Evolutionary conservation across 1,140 invertebrate species (phyloP), one percentile per base, ranked within the genome.

Genomic region (Ctenoplectra terminalis): DNA sequence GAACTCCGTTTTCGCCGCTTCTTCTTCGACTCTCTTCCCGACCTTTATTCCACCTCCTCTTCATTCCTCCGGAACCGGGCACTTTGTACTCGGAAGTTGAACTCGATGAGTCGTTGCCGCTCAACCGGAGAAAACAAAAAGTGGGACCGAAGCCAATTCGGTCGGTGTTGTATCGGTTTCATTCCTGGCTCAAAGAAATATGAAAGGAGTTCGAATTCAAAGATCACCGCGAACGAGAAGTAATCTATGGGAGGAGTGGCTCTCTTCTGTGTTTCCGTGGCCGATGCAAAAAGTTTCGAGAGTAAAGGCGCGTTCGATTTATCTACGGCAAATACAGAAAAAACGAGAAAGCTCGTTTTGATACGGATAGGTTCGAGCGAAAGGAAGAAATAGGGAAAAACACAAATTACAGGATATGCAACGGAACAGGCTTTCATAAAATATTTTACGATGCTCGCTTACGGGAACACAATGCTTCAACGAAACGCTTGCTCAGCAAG

Each of bases 1-100:
- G 17, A 50, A 54, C 34, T 37, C 6, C 34, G 29, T 34, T 52
- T n/a, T 37, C 43, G 23, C 23, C n/a, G 37, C n/a, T 37, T 37
- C 9, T 37, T 37, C 34, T 34, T 61, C 31, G 31, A 29, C 1
- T 58, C 58, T 20, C 15, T 31, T 23, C 43, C 11, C 48, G 48
- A 73, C 17, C 20, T 31, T 64, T 50, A 31, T 80, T 64, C 37
- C 58, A 50, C 6, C 37, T 11, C 8, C 23, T 5, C 23, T 20
- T 40, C 56, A 58, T 37, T 37, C 13, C 20, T 17, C 17, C 61
- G 58, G 58, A 50, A 72, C 37, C 17, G 69, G 7, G 48, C 20
- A 74, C 70, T 63, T 56, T 64, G 70, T 74, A 50, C 58, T 34
- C 56, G 48, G 37, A 58, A 56, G 70, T 64, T 29, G 48, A 15